Evolutionary conservation across 2,113 vertebrate genomes (phyloP), one percentile per base, ranked within the genome.

Genomic region (Hirundichthys speculiger): DNA sequence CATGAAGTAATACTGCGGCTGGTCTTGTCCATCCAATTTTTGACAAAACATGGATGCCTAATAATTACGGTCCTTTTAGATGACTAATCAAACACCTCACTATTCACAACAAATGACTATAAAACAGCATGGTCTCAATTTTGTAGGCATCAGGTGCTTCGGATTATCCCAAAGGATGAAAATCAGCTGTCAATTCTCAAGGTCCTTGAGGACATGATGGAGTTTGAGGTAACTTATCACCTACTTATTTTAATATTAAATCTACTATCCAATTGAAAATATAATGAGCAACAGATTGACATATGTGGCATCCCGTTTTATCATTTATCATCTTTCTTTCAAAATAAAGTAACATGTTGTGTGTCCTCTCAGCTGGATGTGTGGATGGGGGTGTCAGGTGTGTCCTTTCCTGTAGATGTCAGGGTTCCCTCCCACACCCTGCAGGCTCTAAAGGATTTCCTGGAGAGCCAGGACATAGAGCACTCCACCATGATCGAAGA

Each of bases 141-240:
- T 66, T 75, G 14, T 89, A 99, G 96, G 63, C 92, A 99, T 75
- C 95, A 99, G 84, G 96, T 98, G 45, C 92, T 98, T 63, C 94
- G 93, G n/a, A 54, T 96, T 46, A 38, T 3, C 1, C 86, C 93
- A 19, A 87, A 86, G 24, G 52, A 86, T 11, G 91, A 93, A 38
- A 76, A 42, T 66, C 91, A 98, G 54, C 67, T 96, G 30, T 2
- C 43, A 22, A 77, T 94, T 51, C 84, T 98, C 38, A 87, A 79
- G 72, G 67, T 72, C 0, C 84, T 98, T 82, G 91, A 87, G 0
- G 57, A 87, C 48, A 74, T 79, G 64, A 71, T 77, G 0, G 80
- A 93, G 19, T 84, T 93, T 5, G 77, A 95, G 93, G 96, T 98
- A 60, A 51, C 8, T 27, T 2, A 18, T 18, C 6, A 18, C 10